Evolutionary conservation across 2,113 vertebrate genomes (phyloP), one percentile per base, ranked within the genome.

Genomic region (Xiphophorus couchianus): DNA sequence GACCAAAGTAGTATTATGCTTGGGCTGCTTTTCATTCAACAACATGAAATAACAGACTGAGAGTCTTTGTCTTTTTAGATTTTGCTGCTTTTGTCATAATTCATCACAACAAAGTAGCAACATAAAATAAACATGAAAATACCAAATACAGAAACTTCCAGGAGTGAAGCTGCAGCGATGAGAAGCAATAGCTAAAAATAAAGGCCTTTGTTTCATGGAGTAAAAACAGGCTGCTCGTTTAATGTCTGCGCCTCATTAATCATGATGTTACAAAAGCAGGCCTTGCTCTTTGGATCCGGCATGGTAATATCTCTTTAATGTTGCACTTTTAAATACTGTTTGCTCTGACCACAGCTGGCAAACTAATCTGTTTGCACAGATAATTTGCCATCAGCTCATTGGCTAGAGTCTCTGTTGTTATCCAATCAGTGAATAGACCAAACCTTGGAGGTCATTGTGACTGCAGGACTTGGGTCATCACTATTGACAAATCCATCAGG

Each of bases 341-440:
- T 90, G 65, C 76, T 82, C 69, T 60, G 77, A 77, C 69, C 42
- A 3, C 48, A 65, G 60, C 77, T 86, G 70, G 74, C 70, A 89
- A 80, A 87, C 62, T 71, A n/a, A 73, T 62, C 48, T 81, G 80
- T 89, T 87, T 89, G 80, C 48, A 28, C 62, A 81, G 87, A 80
- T 82, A 66, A 78, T 74, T 83, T 89, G 89, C 75, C 66, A 60
- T 5, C 14, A 60, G 73, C 61, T 77, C 64, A 88, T 89, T 91
- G 91, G 87, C 62, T 77, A 10, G 25, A 35, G 51, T 48, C 62
- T 66, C 51, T 51, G 10, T 25, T 70, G 84, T 69, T 42, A 63
- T 70, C 84, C 86, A 81, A 81, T 90, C 78, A 66, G 65, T 42
- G 54, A 75, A 73, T 6, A 0, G 10, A 60, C 0, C 19, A 14